Evolutionary conservation across 2,888 invertebrate species (phyloP).

Genomic region (Ephialtes manifestator): DNA sequence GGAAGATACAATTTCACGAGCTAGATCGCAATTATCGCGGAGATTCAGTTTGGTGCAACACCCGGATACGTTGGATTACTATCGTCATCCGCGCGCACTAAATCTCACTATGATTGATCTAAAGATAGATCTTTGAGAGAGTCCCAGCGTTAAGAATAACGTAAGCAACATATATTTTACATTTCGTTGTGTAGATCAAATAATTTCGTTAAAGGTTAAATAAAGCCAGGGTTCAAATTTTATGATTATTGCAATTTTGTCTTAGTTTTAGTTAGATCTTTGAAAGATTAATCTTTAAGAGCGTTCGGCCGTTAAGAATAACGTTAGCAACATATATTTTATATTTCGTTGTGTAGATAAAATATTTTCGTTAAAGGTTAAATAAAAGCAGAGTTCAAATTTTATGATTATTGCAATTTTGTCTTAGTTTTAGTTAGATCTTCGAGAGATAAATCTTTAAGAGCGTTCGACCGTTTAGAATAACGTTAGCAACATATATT

Average conservation of each 20-base stretch:
- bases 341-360: background rate
- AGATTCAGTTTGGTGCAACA: constrained; percentile 55
- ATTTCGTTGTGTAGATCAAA: background rate
- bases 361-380: constrained; percentile 7
- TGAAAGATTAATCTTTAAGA: constrained; percentile 66
- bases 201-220: constrained; percentile 15
- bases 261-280: background rate
- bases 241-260: background rate
- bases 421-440: too few species aligned
- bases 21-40: constrained; percentile 32
- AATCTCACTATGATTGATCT: constrained; percentile 72
- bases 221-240: background rate
- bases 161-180: constrained; percentile 48
- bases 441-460: too few species aligned
- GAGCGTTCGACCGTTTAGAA: too few species aligned
- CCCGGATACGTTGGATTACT: constrained; percentile 62
- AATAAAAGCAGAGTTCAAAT: background rate
- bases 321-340: constrained; percentile 58
- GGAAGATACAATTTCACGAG: constrained; percentile 25
- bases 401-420: too few species aligned
- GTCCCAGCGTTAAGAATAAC: constrained; percentile 61
- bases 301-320: constrained; percentile 59
- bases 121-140: constrained; percentile 71
- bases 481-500: too few species aligned
- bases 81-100: constrained; percentile 67